Evolutionary conservation across 2,113 vertebrate species (phyloP), one percentile per base, ranked within the genome.

Genomic region (Hucho hucho): DNA sequence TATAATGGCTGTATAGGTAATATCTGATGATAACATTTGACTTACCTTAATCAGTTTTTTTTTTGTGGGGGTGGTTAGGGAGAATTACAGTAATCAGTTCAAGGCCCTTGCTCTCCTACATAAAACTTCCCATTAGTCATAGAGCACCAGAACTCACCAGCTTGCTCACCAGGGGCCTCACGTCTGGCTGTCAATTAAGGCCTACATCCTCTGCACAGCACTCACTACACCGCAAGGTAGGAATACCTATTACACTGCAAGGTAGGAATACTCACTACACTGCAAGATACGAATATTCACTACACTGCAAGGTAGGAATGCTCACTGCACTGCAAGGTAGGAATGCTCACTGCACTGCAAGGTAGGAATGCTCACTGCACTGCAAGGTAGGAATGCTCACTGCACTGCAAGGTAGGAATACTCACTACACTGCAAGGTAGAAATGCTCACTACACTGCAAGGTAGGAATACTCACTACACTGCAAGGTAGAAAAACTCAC

Each of bases 101-200:
- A 95, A 94, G 93, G 94, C 93, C 93, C 92, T 92, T 93, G 92
- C 92, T 59, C 16, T 24, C 72, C 6, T 53, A 49, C 63, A 94
- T 95, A 94, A 94, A 95, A 95, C 94, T 95, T 94, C 94, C 94
- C 94, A 95, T 96, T 96, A 95, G 94, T 95, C 95, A 95, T 95
- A 95, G 94, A 94, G 92, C 94, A 94, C 92, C 93, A 93, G 93
- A 93, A 93, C 92, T 93, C 93, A 93, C 75, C 83, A 90, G 79
- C 94, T 91, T 46, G 93, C 93, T 91, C 94, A 92, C 87, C 92
- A 93, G 93, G 93, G 94, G 92, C 89, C 90, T 91, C 94, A 93
- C 93, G 95, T 95, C 94, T 95, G 94, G 93, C 94, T 94, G 92
- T 94, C 93, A 94, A 93, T 94, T 47, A 90, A 88, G 92, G 90